These are phyloP conservation scores for Polyergus mexicanus DNA, from an alignment of 1,140 invertebrate genomes.

Conservation along the genomic window DNA sequence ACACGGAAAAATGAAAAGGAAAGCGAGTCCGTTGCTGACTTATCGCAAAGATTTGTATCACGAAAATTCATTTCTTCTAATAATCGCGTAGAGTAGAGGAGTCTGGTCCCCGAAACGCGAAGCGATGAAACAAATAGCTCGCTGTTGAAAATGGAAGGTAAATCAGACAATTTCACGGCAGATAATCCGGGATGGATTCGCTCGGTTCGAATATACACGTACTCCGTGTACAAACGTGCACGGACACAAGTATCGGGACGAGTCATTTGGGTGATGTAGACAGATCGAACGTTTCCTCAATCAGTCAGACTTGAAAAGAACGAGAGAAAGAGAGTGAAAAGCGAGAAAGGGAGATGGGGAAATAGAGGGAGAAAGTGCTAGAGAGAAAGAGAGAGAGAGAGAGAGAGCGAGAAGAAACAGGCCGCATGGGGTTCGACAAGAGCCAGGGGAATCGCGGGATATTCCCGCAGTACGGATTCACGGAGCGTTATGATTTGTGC, in stretches of 20 bases:
- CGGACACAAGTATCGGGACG: conserved; percentile 26
- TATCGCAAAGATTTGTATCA: conserved; percentile 12
- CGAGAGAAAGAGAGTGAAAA: neutral
- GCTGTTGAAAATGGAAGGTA: conserved; percentile 80
- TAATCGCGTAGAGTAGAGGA: conserved; percentile 19
- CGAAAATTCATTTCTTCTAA: conserved; percentile 41
- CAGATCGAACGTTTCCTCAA: conserved; percentile 72
- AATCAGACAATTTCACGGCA: conserved; percentile 84
- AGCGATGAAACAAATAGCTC: conserved; percentile 69
- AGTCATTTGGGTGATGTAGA: conserved; percentile 79
- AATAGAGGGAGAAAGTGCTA: neutral
- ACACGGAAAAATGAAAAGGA: neutral
- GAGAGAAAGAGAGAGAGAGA: neutral
- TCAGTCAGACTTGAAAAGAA: conserved; percentile 45
- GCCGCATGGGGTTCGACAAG: conserved; percentile 42
- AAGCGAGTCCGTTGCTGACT: neutral
- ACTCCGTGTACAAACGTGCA: neutral
- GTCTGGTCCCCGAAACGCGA: conserved; percentile 6
- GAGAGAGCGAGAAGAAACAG: conserved; percentile 31
- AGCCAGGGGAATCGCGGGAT: conserved; percentile 48
- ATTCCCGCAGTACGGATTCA: conserved; percentile 80
- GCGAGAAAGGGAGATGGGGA: neutral
- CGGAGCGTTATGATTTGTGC: conserved; percentile 85
- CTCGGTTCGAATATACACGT: conserved; percentile 46
- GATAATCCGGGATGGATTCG: conserved; percentile 80